A percentile compares a stretch with the other conserved stretches of the same genome.
These are phyloP conservation scores for Corydoras maculifer DNA, from an alignment of 2,113 vertebrate species.

Conservation along the genomic window DNA sequence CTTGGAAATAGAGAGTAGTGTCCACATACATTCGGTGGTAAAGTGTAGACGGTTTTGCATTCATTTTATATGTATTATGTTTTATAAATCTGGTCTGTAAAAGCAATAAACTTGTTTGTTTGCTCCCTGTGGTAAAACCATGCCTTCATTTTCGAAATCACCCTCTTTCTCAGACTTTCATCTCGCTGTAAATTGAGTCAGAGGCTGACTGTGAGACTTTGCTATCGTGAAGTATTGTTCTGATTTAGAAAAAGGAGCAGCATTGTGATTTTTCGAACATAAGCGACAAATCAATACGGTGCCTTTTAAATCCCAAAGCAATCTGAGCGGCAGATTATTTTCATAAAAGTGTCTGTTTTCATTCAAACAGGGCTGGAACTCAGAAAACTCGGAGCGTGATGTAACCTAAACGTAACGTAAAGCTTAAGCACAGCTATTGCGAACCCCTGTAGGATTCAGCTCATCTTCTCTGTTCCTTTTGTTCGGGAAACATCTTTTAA, in stretches of 20 bases:
- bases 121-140: background rate
- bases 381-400: constrained; percentile 4
- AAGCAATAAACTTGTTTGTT: background rate
- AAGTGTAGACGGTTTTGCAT: no score
- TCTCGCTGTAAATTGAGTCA: constrained; percentile 14
- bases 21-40: no score
- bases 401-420: constrained; percentile 1
- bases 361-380: background rate
- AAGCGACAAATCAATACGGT: background rate
- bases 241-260: background rate
- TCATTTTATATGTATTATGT: no score
- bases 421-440: background rate
- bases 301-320: constrained; percentile 4
- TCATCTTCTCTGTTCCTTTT: constrained; percentile 14
- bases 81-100: no score
- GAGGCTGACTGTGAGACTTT: constrained; percentile 15
- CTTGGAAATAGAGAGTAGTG: no score
- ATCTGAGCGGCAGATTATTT: background rate
- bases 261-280: background rate
- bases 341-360: constrained; percentile 2
- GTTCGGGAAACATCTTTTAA: background rate
- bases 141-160: background rate
- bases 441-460: background rate
- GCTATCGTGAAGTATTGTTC: constrained; percentile 7
- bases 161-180: constrained; percentile 11